A percentile compares a stretch with the other conserved stretches of the same genome.
phyloP scores from a whole-genome alignment of 2,113 vertebrate genomes.

The Ceyx melanurus region DNA sequence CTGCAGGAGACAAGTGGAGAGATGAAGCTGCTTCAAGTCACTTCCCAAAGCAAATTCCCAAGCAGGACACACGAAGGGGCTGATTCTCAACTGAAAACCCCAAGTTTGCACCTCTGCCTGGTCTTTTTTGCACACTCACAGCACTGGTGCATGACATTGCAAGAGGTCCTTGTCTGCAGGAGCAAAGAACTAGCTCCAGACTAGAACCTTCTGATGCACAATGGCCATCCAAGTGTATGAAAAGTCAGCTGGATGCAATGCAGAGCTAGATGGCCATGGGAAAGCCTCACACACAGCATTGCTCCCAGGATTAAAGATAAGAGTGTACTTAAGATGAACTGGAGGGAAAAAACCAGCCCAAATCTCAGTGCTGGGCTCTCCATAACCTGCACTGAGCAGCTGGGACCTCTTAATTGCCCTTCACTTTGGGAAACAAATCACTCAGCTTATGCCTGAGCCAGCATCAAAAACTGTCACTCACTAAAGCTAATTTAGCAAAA shows the following conservation, averaged over 20 bases:
- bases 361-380: background rate
- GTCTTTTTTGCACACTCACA: background rate
- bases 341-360: background rate
- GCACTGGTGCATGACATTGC: accelerated
- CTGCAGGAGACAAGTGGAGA: background rate
- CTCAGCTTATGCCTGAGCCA: background rate
- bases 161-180: background rate
- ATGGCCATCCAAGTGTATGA: background rate
- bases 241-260: background rate
- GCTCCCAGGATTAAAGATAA: background rate
- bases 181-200: background rate
- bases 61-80: background rate
- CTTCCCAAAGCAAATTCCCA: slow-evolving; percentile 2
- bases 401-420: background rate
- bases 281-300: background rate
- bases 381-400: background rate
- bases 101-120: background rate
- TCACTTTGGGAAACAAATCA: background rate
- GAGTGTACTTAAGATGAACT: background rate
- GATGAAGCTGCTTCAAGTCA: background rate
- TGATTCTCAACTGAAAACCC: background rate
- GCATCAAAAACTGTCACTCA: background rate
- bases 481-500: background rate
- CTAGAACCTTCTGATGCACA: background rate
- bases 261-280: accelerated